Conservation (phyloP, 2,888 invertebrate species). For the Chorisops tibialis region DNA sequence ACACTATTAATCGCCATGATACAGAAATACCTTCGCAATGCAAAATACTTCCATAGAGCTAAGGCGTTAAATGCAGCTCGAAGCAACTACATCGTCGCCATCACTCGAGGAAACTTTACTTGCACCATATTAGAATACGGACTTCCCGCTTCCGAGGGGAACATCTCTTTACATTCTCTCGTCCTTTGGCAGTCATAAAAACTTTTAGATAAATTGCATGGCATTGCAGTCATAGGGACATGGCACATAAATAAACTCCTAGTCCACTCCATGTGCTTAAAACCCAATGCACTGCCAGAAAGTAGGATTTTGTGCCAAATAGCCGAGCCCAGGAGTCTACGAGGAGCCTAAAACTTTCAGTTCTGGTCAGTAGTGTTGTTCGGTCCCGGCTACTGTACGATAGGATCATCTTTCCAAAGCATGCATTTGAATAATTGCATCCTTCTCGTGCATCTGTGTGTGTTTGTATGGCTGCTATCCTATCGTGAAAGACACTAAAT, state of each 20-base stretch:
- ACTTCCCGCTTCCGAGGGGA: not conserved
- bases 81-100: too few relatives aligned
- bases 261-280: not conserved
- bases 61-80: too few relatives aligned
- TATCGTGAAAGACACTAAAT: not conserved
- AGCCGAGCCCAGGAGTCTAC: not conserved
- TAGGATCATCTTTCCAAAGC: constrained; percentile 9
- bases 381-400: not conserved
- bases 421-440: constrained; percentile 19
- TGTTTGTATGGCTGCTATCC: not conserved
- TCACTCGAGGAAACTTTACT: too few relatives aligned
- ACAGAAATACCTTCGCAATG: too few relatives aligned
- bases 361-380: not conserved
- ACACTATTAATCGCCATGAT: too few relatives aligned
- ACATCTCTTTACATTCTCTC: constrained; percentile 5
- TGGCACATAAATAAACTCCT: not conserved
- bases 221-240: constrained; percentile 5
- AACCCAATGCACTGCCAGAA: constrained; percentile 1
- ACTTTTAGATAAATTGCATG: constrained; percentile 5
- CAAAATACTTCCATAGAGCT: too few relatives aligned
- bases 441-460: not conserved
- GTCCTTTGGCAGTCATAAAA: constrained; percentile 5
- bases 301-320: not conserved
- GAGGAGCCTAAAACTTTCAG: not conserved
- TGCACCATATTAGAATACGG: too few relatives aligned